Percentiles rank a stretch among this genome's conserved stretches.
These are phyloP conservation scores for Hirudinaria manillensis DNA, from an alignment of 2,888 invertebrate species.

Conservation along the genomic window DNA sequence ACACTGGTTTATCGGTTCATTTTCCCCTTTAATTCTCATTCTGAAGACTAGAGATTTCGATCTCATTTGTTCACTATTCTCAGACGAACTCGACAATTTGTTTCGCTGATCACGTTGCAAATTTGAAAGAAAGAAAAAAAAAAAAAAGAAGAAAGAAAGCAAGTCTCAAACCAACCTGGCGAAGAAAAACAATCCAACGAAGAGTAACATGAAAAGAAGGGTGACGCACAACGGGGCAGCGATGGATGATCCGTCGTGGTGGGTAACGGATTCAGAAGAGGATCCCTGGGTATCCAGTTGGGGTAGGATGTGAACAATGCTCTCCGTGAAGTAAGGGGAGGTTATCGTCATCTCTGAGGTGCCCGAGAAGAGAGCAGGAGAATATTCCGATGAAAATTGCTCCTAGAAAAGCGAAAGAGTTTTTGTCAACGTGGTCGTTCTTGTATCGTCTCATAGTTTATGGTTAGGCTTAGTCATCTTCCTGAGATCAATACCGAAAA, in stretches of 20 bases:
- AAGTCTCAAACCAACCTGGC: constrained; percentile 17
- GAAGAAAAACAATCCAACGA: constrained; percentile 27
- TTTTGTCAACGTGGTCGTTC: too few relatives aligned
- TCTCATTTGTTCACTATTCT: too few relatives aligned
- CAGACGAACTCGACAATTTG: too few relatives aligned
- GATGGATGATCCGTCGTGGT: constrained; percentile 21
- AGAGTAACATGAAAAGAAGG: constrained; percentile 24
- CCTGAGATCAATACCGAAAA: too few relatives aligned
- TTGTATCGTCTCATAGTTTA: too few relatives aligned
- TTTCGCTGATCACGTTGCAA: too few relatives aligned
- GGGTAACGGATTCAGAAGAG: not conserved
- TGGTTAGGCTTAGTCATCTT: too few relatives aligned
- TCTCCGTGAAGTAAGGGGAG: not conserved
- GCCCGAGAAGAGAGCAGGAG: not conserved
- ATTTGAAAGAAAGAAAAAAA: not conserved
- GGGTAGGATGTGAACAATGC: not conserved
- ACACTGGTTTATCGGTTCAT: too few relatives aligned
- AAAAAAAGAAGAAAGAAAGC: not conserved
- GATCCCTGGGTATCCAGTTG: not conserved
- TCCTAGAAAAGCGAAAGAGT: not conserved
- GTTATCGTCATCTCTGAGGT: too few relatives aligned
- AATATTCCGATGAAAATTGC: not conserved
- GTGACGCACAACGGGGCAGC: constrained; percentile 29
- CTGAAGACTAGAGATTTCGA: too few relatives aligned
- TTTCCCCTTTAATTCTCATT: too few relatives aligned